These are phyloP conservation scores for Monopis laevigella DNA, from an alignment of 2,888 invertebrate genomes.

Conservation along the genomic window DNA sequence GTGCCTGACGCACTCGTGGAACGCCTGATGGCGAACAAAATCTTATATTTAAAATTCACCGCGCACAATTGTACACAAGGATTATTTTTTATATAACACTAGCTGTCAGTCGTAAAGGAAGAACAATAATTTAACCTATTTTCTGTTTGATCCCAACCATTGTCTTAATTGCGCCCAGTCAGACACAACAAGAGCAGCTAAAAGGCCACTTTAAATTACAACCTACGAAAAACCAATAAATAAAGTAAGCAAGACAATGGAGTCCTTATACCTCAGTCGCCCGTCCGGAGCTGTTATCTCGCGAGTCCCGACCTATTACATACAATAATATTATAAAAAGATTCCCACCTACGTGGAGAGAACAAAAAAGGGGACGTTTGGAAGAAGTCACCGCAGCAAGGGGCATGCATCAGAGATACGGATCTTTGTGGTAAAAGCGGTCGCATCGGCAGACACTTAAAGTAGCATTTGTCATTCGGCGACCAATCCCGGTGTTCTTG, in stretches of 20 bases:
- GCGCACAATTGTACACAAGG: no score
- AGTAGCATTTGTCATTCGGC: constrained; percentile 28
- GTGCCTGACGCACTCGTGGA: no score
- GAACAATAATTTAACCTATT: no score
- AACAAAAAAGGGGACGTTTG: constrained; percentile 30
- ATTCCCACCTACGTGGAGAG: constrained; percentile 35
- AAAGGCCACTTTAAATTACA: constrained; percentile 23
- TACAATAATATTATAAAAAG: constrained; percentile 40
- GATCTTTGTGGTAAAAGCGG: constrained; percentile 12
- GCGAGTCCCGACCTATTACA: constrained; percentile 32
- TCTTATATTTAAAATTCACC: no score
- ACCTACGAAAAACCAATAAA: constrained; percentile 36
- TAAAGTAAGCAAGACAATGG: constrained; percentile 33
- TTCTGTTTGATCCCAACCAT: constrained; percentile 8
- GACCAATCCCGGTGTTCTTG: constrained; percentile 17
- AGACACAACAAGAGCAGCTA: constrained; percentile 8
- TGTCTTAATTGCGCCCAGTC: constrained; percentile 12
- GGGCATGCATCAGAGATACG: constrained; percentile 19
- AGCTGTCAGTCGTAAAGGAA: no score
- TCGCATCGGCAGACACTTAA: constrained; percentile 21
- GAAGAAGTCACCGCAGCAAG: constrained; percentile 24
- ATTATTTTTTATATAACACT: no score
- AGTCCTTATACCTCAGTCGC: constrained; percentile 12
- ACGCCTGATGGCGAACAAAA: no score
- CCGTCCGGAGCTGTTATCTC: constrained; percentile 26